Conservation (phyloP, 2,113 vertebrate genomes). For the Dasyornis broadbenti region DNA sequence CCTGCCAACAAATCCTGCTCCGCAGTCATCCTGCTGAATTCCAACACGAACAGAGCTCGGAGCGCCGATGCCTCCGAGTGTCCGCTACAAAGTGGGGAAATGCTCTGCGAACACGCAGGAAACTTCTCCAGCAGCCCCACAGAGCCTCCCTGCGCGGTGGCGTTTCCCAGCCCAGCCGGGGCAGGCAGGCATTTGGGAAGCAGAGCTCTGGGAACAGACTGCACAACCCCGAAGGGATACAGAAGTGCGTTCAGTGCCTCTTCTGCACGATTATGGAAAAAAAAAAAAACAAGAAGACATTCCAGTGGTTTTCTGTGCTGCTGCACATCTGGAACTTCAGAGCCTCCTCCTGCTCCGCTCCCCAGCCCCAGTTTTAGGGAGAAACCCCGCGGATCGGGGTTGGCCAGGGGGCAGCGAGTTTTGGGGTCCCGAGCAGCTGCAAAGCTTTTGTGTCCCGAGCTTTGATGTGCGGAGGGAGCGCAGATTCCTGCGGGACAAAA, state of each 20-base stretch:
- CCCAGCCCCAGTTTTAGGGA: not conserved
- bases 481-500: not conserved
- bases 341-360: not conserved
- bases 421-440: not conserved
- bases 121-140: not conserved
- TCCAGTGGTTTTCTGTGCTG: not conserved
- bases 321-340: not conserved
- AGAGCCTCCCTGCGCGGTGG: not conserved
- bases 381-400: not conserved
- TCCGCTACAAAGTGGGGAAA: rapidly evolving
- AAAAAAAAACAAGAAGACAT: not conserved
- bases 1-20: not conserved
- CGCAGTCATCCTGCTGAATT: rapidly evolving
- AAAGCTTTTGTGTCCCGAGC: not conserved
- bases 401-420: not conserved
- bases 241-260: not conserved
- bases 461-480: not conserved
- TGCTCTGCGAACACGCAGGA: rapidly evolving
- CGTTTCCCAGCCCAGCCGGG: not conserved
- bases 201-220: not conserved
- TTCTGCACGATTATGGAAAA: not conserved
- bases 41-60: not conserved
- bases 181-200: not conserved
- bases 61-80: not conserved
- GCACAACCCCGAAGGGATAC: not conserved